A percentile compares a stretch with the other conserved stretches of the same genome.
Evolutionary conservation across 2,888 invertebrate genomes (phyloP).

Genomic region (Ectemnius continuus): DNA sequence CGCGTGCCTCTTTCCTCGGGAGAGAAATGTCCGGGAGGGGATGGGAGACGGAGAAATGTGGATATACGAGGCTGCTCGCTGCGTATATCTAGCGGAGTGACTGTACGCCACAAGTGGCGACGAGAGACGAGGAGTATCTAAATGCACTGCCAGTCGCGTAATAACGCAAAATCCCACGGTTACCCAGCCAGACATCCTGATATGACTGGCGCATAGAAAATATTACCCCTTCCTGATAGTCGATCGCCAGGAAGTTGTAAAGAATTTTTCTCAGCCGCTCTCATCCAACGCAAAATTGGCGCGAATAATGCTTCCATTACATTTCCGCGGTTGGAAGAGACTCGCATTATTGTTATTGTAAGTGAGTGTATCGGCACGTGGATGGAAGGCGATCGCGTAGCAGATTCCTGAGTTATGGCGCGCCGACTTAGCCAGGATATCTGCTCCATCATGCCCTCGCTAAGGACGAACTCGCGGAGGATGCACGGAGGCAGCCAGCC

Average conservation of each 20-base stretch:
- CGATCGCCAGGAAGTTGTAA: too few relatives aligned
- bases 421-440: constrained; percentile 41
- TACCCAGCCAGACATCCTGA: constrained; percentile 6
- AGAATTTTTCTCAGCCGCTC: too few relatives aligned
- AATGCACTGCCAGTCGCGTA: constrained; percentile 43
- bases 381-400: constrained; percentile 11
- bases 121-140: constrained; percentile 45
- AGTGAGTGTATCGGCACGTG: background rate
- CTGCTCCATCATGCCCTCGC: constrained; percentile 39
- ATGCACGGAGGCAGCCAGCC: background rate
- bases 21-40: constrained; percentile 19
- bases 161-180: constrained; percentile 57
- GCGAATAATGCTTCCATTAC: too few relatives aligned
- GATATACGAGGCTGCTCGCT: background rate
- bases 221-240: background rate
- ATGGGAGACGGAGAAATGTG: constrained; percentile 9
- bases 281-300: too few relatives aligned
- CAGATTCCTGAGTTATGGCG: constrained; percentile 45
- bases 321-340: too few relatives aligned
- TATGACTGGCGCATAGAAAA: background rate
- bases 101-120: background rate
- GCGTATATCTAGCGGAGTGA: constrained; percentile 26
- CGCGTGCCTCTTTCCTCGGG: constrained; percentile 14
- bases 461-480: constrained; percentile 23
- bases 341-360: too few relatives aligned